Evolutionary conservation across 2,797 vertebrate genomes (phyloP).

Genomic region (Denticeps clupeoides): DNA sequence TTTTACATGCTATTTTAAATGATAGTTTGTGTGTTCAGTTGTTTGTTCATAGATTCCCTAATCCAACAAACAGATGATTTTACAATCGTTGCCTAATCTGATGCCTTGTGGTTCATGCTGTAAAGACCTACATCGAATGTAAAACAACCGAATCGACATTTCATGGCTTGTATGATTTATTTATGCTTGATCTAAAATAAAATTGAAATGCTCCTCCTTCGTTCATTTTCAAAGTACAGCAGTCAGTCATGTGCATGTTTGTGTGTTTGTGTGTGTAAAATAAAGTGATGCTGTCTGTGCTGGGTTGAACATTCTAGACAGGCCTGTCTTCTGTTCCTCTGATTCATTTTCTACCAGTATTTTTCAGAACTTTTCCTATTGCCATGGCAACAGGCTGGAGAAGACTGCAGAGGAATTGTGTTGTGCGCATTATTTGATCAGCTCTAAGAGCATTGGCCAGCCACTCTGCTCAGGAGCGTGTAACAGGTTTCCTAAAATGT

Average conservation of each 20-base stretch:
- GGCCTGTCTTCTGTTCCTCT: not conserved
- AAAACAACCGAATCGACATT: conserved; percentile 24
- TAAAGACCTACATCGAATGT: conserved; percentile 26
- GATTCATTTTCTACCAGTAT: not conserved
- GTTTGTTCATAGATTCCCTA: not conserved
- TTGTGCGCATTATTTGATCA: conserved; percentile 2
- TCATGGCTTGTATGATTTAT: conserved; percentile 28
- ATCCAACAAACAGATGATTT: conserved; percentile 12
- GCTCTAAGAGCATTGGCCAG: conserved; percentile 1
- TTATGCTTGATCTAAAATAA: conserved; percentile 25
- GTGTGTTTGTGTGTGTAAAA: too few relatives aligned
- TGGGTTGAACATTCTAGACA: conserved; percentile 4
- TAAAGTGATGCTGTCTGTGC: not conserved
- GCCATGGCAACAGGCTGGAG: not conserved
- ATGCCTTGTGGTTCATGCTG: conserved; percentile 18
- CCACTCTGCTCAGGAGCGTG: not conserved
- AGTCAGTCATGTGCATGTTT: not conserved
- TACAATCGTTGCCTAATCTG: conserved; percentile 22
- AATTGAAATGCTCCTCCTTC: conserved; percentile 21
- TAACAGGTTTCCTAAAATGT: not conserved
- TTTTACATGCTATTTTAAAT: too few relatives aligned
- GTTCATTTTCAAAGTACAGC: conserved; percentile 11
- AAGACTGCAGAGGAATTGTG: not conserved
- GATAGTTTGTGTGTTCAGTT: not conserved
- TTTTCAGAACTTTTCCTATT: not conserved